Conservation (phyloP, 2,888 invertebrate genomes). For the Bombyx huttoni region DNA sequence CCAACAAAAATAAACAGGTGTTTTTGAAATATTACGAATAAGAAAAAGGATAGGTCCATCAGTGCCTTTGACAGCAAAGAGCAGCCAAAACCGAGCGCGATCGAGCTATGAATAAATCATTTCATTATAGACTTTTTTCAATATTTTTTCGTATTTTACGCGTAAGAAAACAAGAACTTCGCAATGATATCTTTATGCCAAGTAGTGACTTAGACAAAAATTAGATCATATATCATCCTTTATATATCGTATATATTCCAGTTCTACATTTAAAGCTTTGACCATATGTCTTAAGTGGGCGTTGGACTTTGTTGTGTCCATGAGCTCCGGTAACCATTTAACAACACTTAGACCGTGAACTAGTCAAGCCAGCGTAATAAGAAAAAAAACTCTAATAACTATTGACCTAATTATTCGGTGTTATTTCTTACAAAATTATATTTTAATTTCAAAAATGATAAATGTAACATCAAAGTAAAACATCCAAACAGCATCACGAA, state of each 20-base stretch:
- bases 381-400: too few species aligned
- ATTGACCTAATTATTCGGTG: too few species aligned
- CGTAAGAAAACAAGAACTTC: background rate
- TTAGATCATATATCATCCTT: too few species aligned
- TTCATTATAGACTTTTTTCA: background rate
- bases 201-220: too few species aligned
- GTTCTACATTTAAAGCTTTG: too few species aligned
- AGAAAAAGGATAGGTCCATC: background rate
- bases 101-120: slow-evolving; percentile 6
- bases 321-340: too few species aligned
- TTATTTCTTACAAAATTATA: background rate
- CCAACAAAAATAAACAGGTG: background rate
- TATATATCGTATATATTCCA: too few species aligned
- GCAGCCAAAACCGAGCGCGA: slow-evolving; percentile 1
- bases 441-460: slow-evolving; percentile 1
- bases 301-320: too few species aligned
- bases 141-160: slow-evolving; percentile 1
- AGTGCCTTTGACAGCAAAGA: background rate
- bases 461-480: slow-evolving; percentile 38
- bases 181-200: background rate
- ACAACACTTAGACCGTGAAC: too few species aligned
- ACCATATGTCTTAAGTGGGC: too few species aligned
- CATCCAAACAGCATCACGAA: slow-evolving; percentile 43
- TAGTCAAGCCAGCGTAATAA: too few species aligned
- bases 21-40: background rate